Percentiles rank a stretch among this genome's conserved stretches.
These are phyloP conservation scores for Genyomyrus donnyi DNA, from an alignment of 2,113 vertebrate genomes.

Conservation along the genomic window DNA sequence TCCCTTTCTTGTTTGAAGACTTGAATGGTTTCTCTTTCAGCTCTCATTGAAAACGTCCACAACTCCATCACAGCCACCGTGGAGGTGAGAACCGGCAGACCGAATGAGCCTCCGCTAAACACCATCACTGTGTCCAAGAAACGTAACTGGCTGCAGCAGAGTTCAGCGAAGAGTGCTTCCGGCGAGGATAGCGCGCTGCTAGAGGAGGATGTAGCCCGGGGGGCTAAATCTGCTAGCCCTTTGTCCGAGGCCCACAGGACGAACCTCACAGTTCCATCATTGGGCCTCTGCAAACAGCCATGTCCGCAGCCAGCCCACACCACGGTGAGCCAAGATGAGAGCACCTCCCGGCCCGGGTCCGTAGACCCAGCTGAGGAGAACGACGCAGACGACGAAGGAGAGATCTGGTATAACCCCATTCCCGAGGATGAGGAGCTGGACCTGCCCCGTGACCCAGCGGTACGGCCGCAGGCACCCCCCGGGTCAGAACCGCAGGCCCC, in stretches of 20 bases:
- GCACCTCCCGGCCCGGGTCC: constrained; percentile 29
- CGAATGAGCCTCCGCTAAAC: constrained; percentile 55
- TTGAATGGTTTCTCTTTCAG: constrained; percentile 49
- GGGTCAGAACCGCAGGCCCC: constrained; percentile 6
- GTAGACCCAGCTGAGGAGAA: constrained; percentile 75
- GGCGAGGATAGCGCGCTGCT: constrained; percentile 59
- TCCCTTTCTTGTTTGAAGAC: neutral
- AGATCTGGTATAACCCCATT: constrained; percentile 99
- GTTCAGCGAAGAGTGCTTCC: constrained; percentile 52
- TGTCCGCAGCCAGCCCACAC: constrained; percentile 44
- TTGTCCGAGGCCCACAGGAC: constrained; percentile 48
- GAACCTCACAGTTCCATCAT: constrained; percentile 22
- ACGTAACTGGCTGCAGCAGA: constrained; percentile 93
- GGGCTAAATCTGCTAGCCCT: constrained; percentile 32
- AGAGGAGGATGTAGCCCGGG: constrained; percentile 46
- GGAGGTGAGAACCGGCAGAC: constrained; percentile 47
- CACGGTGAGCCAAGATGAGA: constrained; percentile 27
- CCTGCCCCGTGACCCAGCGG: constrained; percentile 36
- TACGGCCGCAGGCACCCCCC: constrained; percentile 16
- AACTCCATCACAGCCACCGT: constrained; percentile 59
- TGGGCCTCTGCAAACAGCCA: constrained; percentile 4
- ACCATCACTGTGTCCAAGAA: constrained; percentile 96
- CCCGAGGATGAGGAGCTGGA: constrained; percentile 82
- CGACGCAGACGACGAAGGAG: constrained; percentile 89
- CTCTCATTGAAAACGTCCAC: constrained; percentile 78